Conservation (phyloP, 64 coral and sea anemone genomes). For the Porites lutea region DNA sequence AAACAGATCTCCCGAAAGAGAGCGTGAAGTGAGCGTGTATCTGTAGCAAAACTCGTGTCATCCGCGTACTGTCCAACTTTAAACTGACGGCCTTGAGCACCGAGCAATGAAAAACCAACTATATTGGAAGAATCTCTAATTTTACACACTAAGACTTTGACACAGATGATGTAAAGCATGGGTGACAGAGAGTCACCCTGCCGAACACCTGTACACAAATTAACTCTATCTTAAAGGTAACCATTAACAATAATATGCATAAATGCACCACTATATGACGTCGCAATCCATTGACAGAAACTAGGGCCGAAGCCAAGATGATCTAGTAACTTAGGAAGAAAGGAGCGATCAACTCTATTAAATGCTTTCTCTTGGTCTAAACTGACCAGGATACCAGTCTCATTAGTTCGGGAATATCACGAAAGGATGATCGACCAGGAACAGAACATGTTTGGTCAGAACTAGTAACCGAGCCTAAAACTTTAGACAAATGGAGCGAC, state of each 20-base stretch:
- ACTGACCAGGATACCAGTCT: neutral
- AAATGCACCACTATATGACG: neutral
- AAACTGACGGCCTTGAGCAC: neutral
- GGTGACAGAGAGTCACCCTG: neutral
- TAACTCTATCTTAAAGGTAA: neutral
- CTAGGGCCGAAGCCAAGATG: neutral
- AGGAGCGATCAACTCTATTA: neutral
- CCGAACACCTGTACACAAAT: neutral
- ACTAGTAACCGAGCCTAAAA: neutral
- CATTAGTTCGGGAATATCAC: neutral
- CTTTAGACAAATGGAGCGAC: neutral
- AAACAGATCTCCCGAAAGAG: too few species aligned
- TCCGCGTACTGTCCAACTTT: neutral
- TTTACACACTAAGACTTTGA: neutral
- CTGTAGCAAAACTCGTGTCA: neutral
- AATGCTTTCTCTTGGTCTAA: conserved; percentile 44
- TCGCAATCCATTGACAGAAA: neutral
- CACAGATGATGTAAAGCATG: neutral
- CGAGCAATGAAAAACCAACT: neutral
- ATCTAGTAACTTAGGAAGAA: neutral
- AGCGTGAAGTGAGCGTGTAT: neutral
- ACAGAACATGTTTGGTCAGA: neutral
- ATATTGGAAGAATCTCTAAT: neutral
- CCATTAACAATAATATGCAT: neutral
- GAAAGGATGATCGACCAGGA: neutral